phyloP scores from a whole-genome alignment of 2,888 invertebrate species.

The Pachycephus smyrnensis region DNA sequence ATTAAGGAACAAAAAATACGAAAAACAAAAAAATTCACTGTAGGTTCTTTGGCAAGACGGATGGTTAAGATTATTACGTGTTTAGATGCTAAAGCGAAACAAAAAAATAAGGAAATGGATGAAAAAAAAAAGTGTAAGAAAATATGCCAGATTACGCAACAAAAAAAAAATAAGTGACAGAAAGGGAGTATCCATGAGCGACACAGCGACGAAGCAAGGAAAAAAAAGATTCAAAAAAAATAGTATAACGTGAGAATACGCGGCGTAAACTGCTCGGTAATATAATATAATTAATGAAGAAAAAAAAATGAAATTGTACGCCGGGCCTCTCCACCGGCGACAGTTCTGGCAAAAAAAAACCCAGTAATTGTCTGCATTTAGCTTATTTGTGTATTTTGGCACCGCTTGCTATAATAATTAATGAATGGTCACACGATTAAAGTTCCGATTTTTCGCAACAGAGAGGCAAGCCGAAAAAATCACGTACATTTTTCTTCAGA shows the following conservation, averaged over 20 bases:
- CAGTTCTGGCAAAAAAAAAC: constrained; percentile 4
- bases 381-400: constrained; percentile 31
- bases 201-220: constrained; percentile 22
- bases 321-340: neutral
- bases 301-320: constrained; percentile 28
- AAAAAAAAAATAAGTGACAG: constrained; percentile 25
- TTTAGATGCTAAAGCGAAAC: constrained; percentile 38
- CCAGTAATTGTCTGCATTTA: constrained; percentile 29
- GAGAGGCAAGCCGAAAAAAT: neutral
- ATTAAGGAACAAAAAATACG: constrained; percentile 40
- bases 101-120: constrained; percentile 17
- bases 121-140: constrained; percentile 17
- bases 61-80: constrained; percentile 32
- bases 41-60: constrained; percentile 30
- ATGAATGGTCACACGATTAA: constrained; percentile 11
- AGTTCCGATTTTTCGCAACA: neutral
- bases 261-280: constrained; percentile 27
- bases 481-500: neutral
- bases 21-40: constrained; percentile 24
- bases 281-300: constrained; percentile 23
- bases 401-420: constrained; percentile 28
- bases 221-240: constrained; percentile 8
- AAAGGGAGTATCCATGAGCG: constrained; percentile 23
- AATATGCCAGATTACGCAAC: constrained; percentile 9
- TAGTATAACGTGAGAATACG: constrained; percentile 28